Evolutionary conservation across 2,888 invertebrate genomes (phyloP).

Genomic region (Drosophila falleni): DNA sequence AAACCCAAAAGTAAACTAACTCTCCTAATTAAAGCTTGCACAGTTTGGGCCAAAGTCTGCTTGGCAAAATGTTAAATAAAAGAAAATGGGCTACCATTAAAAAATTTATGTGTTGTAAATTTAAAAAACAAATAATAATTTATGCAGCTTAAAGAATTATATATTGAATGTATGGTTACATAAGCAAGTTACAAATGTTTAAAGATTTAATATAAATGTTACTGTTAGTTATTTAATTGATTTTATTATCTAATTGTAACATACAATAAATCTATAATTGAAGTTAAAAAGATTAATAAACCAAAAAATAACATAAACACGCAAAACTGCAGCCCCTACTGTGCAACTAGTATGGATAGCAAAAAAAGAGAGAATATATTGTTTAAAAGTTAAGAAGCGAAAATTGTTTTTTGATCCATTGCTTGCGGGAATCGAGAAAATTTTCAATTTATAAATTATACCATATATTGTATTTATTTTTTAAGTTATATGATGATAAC

Average conservation of each 20-base stretch:
- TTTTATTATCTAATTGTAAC: constrained; percentile 35
- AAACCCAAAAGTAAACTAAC: constrained; percentile 24
- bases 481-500: constrained; percentile 58
- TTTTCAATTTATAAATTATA: constrained; percentile 71
- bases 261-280: constrained; percentile 20
- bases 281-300: not conserved
- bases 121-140: not conserved
- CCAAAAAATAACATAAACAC: constrained; percentile 3
- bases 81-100: constrained; percentile 18
- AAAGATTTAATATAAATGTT: constrained; percentile 26
- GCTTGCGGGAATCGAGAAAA: constrained; percentile 69
- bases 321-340: constrained; percentile 40
- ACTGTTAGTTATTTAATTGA: constrained; percentile 32
- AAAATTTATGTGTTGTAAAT: constrained; percentile 1
- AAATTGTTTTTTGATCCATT: constrained; percentile 51
- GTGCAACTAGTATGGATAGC: constrained; percentile 50
- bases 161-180: constrained; percentile 42
- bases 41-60: constrained; percentile 42
- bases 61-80: constrained; percentile 8
- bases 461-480: constrained; percentile 62
- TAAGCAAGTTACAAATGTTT: constrained; percentile 33
- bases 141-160: constrained; percentile 16
- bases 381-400: constrained; percentile 48
- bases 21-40: constrained; percentile 40
- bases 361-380: constrained; percentile 30